These are phyloP conservation scores for Erpobdella octoculata DNA, from an alignment of 2,888 invertebrate species.

Conservation along the genomic window DNA sequence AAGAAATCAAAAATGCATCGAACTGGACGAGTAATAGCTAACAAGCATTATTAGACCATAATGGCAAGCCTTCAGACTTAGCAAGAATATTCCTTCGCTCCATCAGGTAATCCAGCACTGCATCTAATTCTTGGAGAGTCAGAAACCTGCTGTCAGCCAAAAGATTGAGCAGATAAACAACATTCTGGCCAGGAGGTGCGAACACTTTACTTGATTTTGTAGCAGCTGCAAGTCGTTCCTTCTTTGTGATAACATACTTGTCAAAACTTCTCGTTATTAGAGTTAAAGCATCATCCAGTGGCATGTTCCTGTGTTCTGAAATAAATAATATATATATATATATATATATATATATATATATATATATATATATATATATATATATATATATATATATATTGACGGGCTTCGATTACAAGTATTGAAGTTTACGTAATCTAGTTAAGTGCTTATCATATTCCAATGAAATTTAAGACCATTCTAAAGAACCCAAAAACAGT, in stretches of 20 bases:
- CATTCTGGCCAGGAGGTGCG: constrained; percentile 43
- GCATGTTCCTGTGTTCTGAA: constrained; percentile 88
- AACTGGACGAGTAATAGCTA: not conserved
- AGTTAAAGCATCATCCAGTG: constrained; percentile 77
- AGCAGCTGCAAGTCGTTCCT: constrained; percentile 26
- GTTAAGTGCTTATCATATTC: too few species aligned
- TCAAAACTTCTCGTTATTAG: constrained; percentile 60
- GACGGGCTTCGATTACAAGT: too few species aligned
- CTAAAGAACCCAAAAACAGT: too few species aligned
- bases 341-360: too few species aligned
- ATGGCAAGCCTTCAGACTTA: not conserved
- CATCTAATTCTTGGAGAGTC: constrained; percentile 46
- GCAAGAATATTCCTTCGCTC: constrained; percentile 58
- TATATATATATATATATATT: too few species aligned
- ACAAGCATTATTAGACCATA: not conserved
- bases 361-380: too few species aligned
- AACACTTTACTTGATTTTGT: constrained; percentile 38
- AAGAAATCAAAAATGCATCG: not conserved
- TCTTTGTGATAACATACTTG: constrained; percentile 40
- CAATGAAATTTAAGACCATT: too few species aligned
- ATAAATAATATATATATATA: not conserved
- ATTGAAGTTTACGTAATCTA: too few species aligned
- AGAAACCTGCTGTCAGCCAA: constrained; percentile 68
- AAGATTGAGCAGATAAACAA: constrained; percentile 62
- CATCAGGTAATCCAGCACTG: constrained; percentile 59